phyloP scores from a whole-genome alignment of 23 tunicate species.

The Clavelina lepadiformis region DNA sequence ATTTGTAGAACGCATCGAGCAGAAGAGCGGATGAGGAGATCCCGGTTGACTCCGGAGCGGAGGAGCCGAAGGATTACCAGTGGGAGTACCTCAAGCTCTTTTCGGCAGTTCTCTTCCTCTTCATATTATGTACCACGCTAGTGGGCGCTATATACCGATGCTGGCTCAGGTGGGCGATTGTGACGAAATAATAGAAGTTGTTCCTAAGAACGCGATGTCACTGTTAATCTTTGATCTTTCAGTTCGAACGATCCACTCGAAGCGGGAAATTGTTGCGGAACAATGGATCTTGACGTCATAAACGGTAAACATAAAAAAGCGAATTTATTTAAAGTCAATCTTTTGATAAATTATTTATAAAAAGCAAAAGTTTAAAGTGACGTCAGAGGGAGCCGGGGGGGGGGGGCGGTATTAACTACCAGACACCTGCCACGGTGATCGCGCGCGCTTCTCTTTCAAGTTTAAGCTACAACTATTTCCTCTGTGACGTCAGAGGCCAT shows the following conservation, averaged over 20 bases:
- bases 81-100: constrained; percentile 6
- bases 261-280: constrained; percentile 16
- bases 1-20: no score
- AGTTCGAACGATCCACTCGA: constrained; percentile 20
- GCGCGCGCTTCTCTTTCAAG: no score
- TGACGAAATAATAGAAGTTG: constrained; percentile 1
- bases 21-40: neutral
- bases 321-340: no score
- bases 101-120: constrained; percentile 14
- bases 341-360: no score
- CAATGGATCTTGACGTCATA: constrained; percentile 18
- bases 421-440: no score
- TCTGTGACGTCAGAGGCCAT: no score
- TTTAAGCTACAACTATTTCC: no score
- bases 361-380: no score
- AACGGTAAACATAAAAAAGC: neutral
- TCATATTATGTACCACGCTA: constrained; percentile 5
- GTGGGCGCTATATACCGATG: neutral
- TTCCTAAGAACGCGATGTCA: no score
- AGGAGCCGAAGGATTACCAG: neutral
- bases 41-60: neutral
- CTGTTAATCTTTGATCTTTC: neutral
- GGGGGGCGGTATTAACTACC: no score
- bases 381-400: no score
- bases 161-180: constrained; percentile 6